These are phyloP conservation scores for Eilema sororculum DNA, from an alignment of 2,888 invertebrate genomes.

Conservation along the genomic window DNA sequence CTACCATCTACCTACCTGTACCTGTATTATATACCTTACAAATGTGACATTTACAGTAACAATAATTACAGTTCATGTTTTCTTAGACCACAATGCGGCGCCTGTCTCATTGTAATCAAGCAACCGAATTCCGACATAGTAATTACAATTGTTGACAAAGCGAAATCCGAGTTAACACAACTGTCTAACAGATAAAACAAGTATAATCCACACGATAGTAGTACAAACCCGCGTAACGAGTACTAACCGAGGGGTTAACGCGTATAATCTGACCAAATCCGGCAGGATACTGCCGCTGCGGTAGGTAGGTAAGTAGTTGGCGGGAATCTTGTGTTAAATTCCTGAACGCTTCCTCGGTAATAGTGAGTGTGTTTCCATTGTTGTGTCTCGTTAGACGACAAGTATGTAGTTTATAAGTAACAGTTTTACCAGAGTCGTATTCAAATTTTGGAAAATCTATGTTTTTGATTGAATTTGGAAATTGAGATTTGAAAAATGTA, in stretches of 20 bases:
- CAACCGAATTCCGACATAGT: slow-evolving; percentile 48
- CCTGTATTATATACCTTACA: neutral
- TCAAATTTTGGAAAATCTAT: no score
- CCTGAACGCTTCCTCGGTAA: slow-evolving; percentile 69
- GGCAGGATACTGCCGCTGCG: slow-evolving; percentile 72
- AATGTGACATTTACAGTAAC: neutral
- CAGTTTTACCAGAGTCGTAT: no score
- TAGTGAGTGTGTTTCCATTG: slow-evolving; percentile 54
- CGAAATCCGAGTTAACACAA: slow-evolving; percentile 54
- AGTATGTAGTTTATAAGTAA: neutral
- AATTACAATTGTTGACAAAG: slow-evolving; percentile 54
- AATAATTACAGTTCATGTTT: slow-evolving; percentile 23
- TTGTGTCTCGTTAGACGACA: slow-evolving; percentile 6
- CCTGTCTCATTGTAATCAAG: slow-evolving; percentile 44
- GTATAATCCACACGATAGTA: slow-evolving; percentile 38
- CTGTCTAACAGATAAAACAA: slow-evolving; percentile 47
- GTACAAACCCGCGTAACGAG: slow-evolving; percentile 53
- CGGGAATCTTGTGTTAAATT: slow-evolving; percentile 65
- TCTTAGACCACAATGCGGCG: slow-evolving; percentile 30
- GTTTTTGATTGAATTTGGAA: no score
- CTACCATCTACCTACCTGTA: no score
- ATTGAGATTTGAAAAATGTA: no score
- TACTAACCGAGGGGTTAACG: slow-evolving; percentile 47
- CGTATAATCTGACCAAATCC: slow-evolving; percentile 69
- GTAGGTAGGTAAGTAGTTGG: slow-evolving; percentile 81